Conservation (phyloP, 2,113 vertebrate species). For the Clupea harengus region DNA sequence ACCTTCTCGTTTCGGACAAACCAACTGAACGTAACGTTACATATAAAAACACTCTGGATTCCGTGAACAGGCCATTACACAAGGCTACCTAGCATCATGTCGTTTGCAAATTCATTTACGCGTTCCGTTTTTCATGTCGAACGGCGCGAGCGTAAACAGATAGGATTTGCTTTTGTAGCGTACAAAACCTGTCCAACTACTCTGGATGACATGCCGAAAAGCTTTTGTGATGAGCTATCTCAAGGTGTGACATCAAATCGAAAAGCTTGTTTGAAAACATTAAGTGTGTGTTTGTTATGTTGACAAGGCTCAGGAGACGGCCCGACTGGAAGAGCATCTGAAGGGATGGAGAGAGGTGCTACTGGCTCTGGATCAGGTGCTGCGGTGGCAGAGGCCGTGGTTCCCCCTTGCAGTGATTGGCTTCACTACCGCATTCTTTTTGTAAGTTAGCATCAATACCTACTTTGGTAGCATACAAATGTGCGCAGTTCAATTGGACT, state of each 20-base stretch:
- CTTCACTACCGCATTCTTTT: constrained; percentile 60
- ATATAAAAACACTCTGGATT: background rate
- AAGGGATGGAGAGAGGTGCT: constrained; percentile 85
- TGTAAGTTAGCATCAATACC: background rate
- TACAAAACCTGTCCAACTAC: background rate
- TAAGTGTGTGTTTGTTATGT: background rate
- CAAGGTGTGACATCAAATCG: background rate
- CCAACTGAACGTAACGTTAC: too few relatives aligned
- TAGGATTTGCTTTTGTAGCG: background rate
- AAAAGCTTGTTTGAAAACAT: background rate
- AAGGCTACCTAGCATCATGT: background rate
- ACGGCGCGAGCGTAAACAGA: background rate
- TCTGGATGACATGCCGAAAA: background rate
- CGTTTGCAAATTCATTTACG: background rate
- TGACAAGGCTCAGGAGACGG: constrained; percentile 74
- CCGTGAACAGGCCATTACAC: background rate
- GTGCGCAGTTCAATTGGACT: background rate
- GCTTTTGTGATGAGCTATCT: background rate
- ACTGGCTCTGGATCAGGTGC: constrained; percentile 74
- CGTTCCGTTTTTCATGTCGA: background rate
- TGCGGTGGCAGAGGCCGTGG: constrained; percentile 81
- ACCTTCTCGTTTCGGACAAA: background rate
- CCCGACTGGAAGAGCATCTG: constrained; percentile 78
- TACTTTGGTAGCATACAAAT: background rate
- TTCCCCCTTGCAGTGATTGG: constrained; percentile 75